Percentiles rank a stretch among this genome's conserved stretches.
These are phyloP conservation scores for Xestia xanthographa DNA, from an alignment of 2,888 invertebrate species.

Conservation along the genomic window DNA sequence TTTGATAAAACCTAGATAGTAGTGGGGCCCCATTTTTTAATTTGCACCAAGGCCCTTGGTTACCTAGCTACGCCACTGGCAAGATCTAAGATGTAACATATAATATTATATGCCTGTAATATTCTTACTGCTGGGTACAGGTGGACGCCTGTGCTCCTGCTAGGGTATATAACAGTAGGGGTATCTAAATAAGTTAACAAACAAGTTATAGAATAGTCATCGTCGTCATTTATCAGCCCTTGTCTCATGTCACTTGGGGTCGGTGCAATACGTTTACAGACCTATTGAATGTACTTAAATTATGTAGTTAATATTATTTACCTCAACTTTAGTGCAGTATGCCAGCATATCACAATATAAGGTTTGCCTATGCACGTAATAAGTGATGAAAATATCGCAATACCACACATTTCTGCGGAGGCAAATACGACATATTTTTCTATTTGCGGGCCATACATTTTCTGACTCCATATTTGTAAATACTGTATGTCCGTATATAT, in stretches of 20 bases:
- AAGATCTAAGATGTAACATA: too few relatives aligned
- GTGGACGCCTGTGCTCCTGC: not conserved
- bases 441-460: constrained; percentile 75
- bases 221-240: not conserved
- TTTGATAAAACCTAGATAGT: too few relatives aligned
- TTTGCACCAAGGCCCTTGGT: too few relatives aligned
- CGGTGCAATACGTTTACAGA: not conserved
- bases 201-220: not conserved
- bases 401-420: constrained; percentile 76
- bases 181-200: not conserved
- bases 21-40: too few relatives aligned
- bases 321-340: constrained; percentile 83
- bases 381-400: constrained; percentile 82
- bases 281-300: not conserved
- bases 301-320: constrained; percentile 59
- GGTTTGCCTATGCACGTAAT: constrained; percentile 79
- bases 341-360: constrained; percentile 83
- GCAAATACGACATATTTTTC: constrained; percentile 83
- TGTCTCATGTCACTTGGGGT: not conserved
- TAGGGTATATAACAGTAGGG: too few relatives aligned
- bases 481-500: not conserved
- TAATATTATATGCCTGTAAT: not conserved
- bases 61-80: too few relatives aligned
- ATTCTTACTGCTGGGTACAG: not conserved
- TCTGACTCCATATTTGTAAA: constrained; percentile 16